These are phyloP conservation scores for Onychorhynchus coronatus DNA, from an alignment of 2,113 vertebrate species.

Conservation along the genomic window DNA sequence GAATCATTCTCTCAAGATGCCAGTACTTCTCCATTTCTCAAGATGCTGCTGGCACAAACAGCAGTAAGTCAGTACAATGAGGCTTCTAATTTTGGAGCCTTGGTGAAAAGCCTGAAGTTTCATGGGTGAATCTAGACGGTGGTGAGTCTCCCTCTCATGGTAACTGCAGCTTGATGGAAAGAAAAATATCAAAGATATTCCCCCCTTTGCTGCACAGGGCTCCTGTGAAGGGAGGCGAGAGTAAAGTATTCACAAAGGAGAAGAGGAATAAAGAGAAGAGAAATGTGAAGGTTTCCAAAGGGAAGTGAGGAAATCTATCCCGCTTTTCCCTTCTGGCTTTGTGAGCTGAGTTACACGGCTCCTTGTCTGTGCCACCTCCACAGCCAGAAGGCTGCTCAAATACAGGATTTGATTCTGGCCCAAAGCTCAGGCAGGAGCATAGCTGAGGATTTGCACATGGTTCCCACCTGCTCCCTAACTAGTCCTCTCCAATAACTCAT, in stretches of 20 bases:
- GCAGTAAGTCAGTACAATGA: constrained; percentile 63
- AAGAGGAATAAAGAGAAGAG: neutral
- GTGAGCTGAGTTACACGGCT: constrained; percentile 1
- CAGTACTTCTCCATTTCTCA: constrained; percentile 55
- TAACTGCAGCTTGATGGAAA: neutral
- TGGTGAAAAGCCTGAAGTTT: constrained; percentile 41
- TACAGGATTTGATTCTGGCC: constrained; percentile 38
- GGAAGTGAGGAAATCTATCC: neutral
- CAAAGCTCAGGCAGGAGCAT: constrained; percentile 33
- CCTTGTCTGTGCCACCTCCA: constrained; percentile 58
- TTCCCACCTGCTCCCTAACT: constrained; percentile 32
- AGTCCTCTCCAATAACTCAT: neutral
- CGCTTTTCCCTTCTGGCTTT: constrained; percentile 39
- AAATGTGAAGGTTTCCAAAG: neutral
- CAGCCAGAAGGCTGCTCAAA: constrained; percentile 54
- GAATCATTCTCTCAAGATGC: constrained; percentile 66
- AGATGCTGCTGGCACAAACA: constrained; percentile 67
- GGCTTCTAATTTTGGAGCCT: constrained; percentile 60
- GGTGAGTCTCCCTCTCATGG: constrained; percentile 12
- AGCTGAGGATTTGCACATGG: constrained; percentile 8
- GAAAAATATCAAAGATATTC: constrained; percentile 1
- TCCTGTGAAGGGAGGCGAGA: neutral
- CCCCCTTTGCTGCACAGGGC: neutral
- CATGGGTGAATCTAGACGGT: constrained; percentile 21
- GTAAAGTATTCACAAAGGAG: neutral